A percentile compares a stretch with the other conserved stretches of the same genome.
Evolutionary conservation across 2,888 invertebrate genomes (phyloP).

Genomic region (Cacoxenus indagator): DNA sequence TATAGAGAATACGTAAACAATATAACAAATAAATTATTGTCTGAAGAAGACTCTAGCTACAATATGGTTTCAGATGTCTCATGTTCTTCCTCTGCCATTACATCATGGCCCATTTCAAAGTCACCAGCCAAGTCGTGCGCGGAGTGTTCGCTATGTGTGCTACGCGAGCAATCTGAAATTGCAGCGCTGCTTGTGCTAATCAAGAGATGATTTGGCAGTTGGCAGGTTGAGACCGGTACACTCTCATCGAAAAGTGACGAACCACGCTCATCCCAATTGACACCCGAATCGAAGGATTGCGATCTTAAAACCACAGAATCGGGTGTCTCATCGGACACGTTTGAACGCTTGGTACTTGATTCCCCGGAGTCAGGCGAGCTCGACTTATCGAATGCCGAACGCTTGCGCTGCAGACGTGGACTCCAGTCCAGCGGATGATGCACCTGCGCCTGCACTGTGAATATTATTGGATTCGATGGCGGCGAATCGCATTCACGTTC

Average conservation of each 20-base stretch:
- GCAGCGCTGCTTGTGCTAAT: constrained; percentile 52
- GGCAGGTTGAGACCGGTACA: constrained; percentile 29
- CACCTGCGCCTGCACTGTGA: constrained; percentile 50
- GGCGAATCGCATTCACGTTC: constrained; percentile 42
- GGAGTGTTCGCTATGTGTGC: not conserved
- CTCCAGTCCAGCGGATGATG: constrained; percentile 60
- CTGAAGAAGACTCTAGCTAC: too few relatives aligned
- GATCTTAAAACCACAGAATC: not conserved
- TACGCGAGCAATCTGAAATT: constrained; percentile 39
- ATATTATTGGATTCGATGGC: constrained; percentile 32
- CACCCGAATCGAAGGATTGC: constrained; percentile 38
- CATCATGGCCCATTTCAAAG: not conserved
- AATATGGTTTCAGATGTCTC: too few relatives aligned
- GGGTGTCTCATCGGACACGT: constrained; percentile 28
- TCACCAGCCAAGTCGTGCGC: not conserved
- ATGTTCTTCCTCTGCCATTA: not conserved
- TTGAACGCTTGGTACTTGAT: constrained; percentile 28
- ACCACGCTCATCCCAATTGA: constrained; percentile 33
- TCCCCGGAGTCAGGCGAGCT: not conserved
- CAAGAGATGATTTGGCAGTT: constrained; percentile 43
- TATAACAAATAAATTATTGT: too few relatives aligned
- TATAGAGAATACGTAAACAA: too few relatives aligned
- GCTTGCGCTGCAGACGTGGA: constrained; percentile 36
- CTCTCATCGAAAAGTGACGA: constrained; percentile 34
- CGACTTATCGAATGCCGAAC: constrained; percentile 6